A percentile compares a stretch with the other conserved stretches of the same genome.
Conservation (phyloP, 2,888 invertebrate genomes). For the Cosmia pyralina region DNA sequence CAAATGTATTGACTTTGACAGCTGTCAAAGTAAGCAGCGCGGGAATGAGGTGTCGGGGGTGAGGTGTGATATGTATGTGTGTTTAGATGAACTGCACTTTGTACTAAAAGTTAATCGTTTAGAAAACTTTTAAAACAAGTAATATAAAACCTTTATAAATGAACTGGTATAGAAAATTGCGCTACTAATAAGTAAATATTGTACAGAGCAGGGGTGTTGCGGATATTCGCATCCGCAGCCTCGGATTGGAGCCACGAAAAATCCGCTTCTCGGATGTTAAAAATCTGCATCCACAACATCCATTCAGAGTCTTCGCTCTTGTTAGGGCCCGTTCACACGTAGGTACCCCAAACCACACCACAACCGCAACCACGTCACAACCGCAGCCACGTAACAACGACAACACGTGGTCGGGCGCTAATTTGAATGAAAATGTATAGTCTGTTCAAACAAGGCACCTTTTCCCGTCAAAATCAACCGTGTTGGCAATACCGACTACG, state of each 20-base stretch:
- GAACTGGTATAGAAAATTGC: slow-evolving; percentile 5
- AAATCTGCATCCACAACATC: background rate
- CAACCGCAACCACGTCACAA: background rate
- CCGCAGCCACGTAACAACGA: no score
- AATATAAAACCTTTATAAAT: slow-evolving; percentile 30
- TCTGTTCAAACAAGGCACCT: no score
- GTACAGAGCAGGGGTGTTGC: background rate
- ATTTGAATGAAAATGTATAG: no score
- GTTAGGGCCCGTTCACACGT: background rate
- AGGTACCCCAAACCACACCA: no score
- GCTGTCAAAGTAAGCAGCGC: background rate
- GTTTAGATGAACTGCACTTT: background rate
- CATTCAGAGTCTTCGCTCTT: background rate
- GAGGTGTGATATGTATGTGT: no score
- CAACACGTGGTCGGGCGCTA: no score
- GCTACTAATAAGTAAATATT: slow-evolving; percentile 19
- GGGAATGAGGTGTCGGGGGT: no score
- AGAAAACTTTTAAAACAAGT: slow-evolving; percentile 7
- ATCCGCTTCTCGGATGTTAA: background rate
- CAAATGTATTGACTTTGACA: slow-evolving; percentile 9
- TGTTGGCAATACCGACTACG: no score
- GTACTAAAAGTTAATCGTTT: slow-evolving; percentile 28
- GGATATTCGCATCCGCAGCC: background rate
- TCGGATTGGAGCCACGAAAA: no score
- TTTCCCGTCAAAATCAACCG: no score